phyloP scores from a whole-genome alignment of 2,113 vertebrate genomes.

The human region DNA sequence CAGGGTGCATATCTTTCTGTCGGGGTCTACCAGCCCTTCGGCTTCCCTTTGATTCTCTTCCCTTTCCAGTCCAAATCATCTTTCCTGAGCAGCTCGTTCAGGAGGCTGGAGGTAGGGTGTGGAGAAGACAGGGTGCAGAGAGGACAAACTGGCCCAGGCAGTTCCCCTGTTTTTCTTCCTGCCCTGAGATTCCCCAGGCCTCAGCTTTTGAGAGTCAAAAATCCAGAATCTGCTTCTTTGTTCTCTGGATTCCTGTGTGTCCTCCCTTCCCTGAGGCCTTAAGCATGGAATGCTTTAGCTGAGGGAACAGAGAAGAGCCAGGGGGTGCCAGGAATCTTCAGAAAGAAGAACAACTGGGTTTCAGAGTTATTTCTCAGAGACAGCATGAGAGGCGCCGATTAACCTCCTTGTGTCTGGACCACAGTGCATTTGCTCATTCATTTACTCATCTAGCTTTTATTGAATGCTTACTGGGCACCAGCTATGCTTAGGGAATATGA shows the following conservation, averaged over 20 bases:
- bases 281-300: conserved; percentile 55
- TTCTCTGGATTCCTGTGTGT: conserved; percentile 25
- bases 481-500: background rate
- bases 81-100: background rate
- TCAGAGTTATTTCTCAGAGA: conserved; percentile 30
- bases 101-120: background rate
- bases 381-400: background rate
- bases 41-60: background rate
- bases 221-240: conserved; percentile 46
- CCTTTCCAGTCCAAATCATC: background rate
- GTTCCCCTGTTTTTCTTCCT: background rate
- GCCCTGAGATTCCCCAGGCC: background rate
- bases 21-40: background rate
- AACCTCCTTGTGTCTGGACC: conserved; percentile 43
- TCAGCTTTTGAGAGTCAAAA: conserved; percentile 38
- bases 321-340: conserved; percentile 64
- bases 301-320: conserved; percentile 65
- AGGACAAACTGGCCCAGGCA: background rate
- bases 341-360: conserved; percentile 56
- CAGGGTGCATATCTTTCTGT: rapidly evolving
- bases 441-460: background rate
- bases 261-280: conserved; percentile 62
- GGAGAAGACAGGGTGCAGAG: background rate
- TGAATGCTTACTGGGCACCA: background rate
- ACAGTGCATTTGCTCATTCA: background rate